phyloP scores from a whole-genome alignment of 2,888 invertebrate species.

The Reticulitermes lucifugus region DNA sequence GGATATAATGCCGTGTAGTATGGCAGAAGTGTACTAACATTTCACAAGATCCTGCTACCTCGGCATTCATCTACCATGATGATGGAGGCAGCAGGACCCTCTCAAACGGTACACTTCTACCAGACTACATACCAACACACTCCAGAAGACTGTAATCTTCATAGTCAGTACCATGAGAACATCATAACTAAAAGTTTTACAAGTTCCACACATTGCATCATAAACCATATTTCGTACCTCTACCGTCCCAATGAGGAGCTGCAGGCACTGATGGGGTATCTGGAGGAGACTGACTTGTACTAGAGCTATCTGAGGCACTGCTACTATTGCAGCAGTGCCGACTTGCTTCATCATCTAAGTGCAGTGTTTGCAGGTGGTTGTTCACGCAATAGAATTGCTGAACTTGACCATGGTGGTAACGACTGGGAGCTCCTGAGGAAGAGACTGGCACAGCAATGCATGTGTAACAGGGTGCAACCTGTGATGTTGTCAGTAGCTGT shows the following conservation, averaged over 20 bases:
- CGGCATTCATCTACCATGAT: too few relatives aligned
- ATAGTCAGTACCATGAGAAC: too few relatives aligned
- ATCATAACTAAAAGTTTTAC: too few relatives aligned
- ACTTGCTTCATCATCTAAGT: constrained; percentile 65
- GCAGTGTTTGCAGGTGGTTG: constrained; percentile 65
- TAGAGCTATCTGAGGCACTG: constrained; percentile 65
- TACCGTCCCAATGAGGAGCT: constrained; percentile 50
- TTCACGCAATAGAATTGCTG: constrained; percentile 62
- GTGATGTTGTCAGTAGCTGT: constrained; percentile 59
- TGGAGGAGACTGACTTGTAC: constrained; percentile 68
- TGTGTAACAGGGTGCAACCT: constrained; percentile 58
- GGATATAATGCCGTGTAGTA: too few relatives aligned
- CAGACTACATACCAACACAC: too few relatives aligned
- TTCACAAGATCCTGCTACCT: too few relatives aligned
- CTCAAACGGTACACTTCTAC: too few relatives aligned
- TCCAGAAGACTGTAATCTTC: too few relatives aligned
- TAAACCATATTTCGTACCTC: constrained; percentile 15
- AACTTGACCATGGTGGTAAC: constrained; percentile 54
- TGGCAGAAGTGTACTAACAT: too few relatives aligned
- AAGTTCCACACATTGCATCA: too few relatives aligned
- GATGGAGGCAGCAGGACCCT: too few relatives aligned
- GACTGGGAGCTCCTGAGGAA: constrained; percentile 40
- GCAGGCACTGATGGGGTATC: constrained; percentile 63
- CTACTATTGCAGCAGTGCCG: constrained; percentile 68
- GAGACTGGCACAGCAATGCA: constrained; percentile 61